Base-by-base conservation (phyloP, 2,113 vertebrate genomes). In the Corythaixoides concolor region DNA sequence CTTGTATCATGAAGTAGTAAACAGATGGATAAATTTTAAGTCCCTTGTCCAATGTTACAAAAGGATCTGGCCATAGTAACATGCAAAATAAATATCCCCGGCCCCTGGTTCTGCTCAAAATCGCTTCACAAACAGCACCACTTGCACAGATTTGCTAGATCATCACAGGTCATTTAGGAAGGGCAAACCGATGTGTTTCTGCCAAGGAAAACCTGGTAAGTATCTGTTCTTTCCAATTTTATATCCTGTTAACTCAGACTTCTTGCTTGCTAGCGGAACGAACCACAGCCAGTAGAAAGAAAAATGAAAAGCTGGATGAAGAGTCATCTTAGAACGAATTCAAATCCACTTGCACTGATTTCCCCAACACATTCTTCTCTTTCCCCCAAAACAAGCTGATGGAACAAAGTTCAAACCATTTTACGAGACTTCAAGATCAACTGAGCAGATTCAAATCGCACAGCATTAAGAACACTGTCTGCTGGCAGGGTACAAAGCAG, bases 121-220 rank as follows among this genome's bases (percentile, higher is more conserved):
- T 8, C 0, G 5, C 85, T 85, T 85, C 63, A 66, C 55, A 49
- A 82, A 50, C 64, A 89, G 69, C 1, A 37, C 47, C 70, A 84
- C 64, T 49, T 64, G 82, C 67, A 64, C 26, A 75, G 47, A 63
- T 47, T 16, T 86, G 67, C 43, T 43, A 27, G 37, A 78, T 72
- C 72, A 77, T 41, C 88, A 58, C 1, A 72, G 80, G 76, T 70
- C 76, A 84, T 24, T 89, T 67, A 63, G 64, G 76, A 89, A 84
- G 76, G 77, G 80, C 68, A 87, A 90, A 63, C 21, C 43, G 64
- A 74, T 0, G 23, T 39, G 41, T 33, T 74, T 33, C 94, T 89
- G 83, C 79, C 95, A 89, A 92, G 76, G 50, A 93, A 96, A 95
- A 89, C 73, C 80, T 5, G 7, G 58, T 62, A n/a, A 59, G 75